phyloP scores from a whole-genome alignment of 2,888 invertebrate species.

The Rhagophthalmus giganteus region DNA sequence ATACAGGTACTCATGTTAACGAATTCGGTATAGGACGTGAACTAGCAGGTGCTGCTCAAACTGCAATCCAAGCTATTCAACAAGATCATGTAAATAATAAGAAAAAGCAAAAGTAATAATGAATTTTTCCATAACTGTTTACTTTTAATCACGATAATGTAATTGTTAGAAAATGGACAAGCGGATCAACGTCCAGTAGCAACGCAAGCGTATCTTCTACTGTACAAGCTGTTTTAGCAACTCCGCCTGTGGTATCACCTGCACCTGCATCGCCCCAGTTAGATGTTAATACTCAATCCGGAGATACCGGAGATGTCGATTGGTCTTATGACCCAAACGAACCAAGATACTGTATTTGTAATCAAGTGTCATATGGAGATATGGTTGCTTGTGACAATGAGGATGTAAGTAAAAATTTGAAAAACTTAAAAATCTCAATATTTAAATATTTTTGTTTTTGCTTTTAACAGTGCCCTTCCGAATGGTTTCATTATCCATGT shows the following conservation, averaged over 20 bases:
- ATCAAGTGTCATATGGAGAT: constrained; percentile 96
- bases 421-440: too few species aligned
- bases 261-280: constrained; percentile 54
- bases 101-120: constrained; percentile 66
- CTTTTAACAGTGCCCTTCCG: constrained; percentile 89
- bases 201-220: constrained; percentile 42
- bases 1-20: constrained; percentile 62
- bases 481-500: constrained; percentile 99
- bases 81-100: constrained; percentile 62
- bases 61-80: constrained; percentile 70
- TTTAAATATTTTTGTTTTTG: too few species aligned
- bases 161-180: constrained; percentile 48
- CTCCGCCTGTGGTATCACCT: constrained; percentile 45
- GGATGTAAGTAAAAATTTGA: constrained; percentile 67
- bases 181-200: constrained; percentile 30
- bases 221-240: constrained; percentile 53
- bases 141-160: background rate
- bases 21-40: constrained; percentile 73
- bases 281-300: constrained; percentile 55
- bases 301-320: constrained; percentile 71
- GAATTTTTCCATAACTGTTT: too few species aligned
- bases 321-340: constrained; percentile 97
- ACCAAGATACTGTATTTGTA: constrained; percentile 93
- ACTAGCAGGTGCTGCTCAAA: constrained; percentile 72
- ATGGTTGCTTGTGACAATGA: constrained; percentile 99